Evolutionary conservation across 2,113 vertebrate genomes (phyloP).

Genomic region (Macrotis lagotis): DNA sequence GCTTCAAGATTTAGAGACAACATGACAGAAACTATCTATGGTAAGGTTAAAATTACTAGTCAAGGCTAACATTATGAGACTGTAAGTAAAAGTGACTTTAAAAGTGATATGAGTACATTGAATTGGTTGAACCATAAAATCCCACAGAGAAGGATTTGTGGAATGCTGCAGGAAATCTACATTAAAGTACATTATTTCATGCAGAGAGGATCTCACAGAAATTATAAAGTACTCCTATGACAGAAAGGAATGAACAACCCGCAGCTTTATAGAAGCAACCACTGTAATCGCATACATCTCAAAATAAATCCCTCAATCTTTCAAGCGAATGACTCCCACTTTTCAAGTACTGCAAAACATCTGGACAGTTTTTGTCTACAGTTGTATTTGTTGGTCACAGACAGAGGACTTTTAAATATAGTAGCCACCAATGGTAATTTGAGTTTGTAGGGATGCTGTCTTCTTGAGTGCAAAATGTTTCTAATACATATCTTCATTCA

Average conservation of each 20-base stretch:
- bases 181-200: constrained; percentile 63
- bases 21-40: constrained; percentile 56
- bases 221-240: constrained; percentile 68
- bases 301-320: constrained; percentile 67
- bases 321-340: constrained; percentile 48
- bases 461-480: neutral
- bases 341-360: constrained; percentile 71
- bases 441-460: constrained; percentile 9
- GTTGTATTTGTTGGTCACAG: constrained; percentile 34
- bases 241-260: constrained; percentile 68
- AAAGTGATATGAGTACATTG: constrained; percentile 72
- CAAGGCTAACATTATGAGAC: constrained; percentile 69
- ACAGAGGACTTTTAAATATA: constrained; percentile 18
- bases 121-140: constrained; percentile 71
- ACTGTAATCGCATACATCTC: constrained; percentile 55
- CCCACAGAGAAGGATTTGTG: constrained; percentile 72
- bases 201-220: constrained; percentile 64
- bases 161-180: constrained; percentile 66
- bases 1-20: constrained; percentile 60
- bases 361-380: constrained; percentile 45
- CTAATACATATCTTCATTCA: constrained; percentile 25
- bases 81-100: constrained; percentile 72
- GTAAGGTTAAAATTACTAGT: constrained; percentile 63
- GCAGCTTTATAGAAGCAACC: constrained; percentile 54
- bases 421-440: neutral